phyloP scores from a whole-genome alignment of 2,888 invertebrate species.

The Stramonita haemastoma region DNA sequence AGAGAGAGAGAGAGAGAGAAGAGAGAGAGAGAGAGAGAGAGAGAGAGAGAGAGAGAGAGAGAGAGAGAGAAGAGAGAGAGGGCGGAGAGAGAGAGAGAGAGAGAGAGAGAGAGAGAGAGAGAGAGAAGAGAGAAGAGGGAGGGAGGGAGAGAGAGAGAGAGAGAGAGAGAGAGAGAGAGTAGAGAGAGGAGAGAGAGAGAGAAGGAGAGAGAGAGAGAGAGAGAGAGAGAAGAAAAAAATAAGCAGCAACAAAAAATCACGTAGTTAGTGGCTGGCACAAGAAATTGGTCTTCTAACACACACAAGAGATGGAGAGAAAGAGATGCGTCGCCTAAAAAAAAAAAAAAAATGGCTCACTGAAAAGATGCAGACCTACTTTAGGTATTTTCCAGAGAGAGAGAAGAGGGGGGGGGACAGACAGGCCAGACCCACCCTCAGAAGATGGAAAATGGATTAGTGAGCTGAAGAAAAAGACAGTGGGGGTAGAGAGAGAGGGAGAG shows the following conservation, averaged over 20 bases:
- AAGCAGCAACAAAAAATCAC: too few relatives aligned
- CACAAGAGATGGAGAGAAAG: too few relatives aligned
- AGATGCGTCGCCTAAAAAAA: too few relatives aligned
- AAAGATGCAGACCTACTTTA: too few relatives aligned
- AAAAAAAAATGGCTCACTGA: too few relatives aligned
- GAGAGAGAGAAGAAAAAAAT: too few relatives aligned
- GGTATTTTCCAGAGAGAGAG: too few relatives aligned
- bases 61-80: neutral
- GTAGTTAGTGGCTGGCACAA: too few relatives aligned
- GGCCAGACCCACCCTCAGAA: too few relatives aligned
- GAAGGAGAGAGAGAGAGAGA: neutral
- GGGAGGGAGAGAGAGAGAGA: neutral
- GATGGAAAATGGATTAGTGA: too few relatives aligned
- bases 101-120: neutral
- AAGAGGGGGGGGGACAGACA: neutral
- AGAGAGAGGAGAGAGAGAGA: neutral
- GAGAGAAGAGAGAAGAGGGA: neutral
- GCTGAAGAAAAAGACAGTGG: neutral
- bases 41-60: slow-evolving; percentile 2
- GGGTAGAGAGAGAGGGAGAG: neutral
- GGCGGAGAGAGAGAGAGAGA: neutral
- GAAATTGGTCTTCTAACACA: too few relatives aligned
- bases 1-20: slow-evolving; percentile 8
- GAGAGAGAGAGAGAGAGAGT: neutral
- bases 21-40: neutral